A percentile compares a stretch with the other conserved stretches of the same genome.
phyloP scores from a whole-genome alignment of 2,888 invertebrate genomes.

The Phalera bucephala region DNA sequence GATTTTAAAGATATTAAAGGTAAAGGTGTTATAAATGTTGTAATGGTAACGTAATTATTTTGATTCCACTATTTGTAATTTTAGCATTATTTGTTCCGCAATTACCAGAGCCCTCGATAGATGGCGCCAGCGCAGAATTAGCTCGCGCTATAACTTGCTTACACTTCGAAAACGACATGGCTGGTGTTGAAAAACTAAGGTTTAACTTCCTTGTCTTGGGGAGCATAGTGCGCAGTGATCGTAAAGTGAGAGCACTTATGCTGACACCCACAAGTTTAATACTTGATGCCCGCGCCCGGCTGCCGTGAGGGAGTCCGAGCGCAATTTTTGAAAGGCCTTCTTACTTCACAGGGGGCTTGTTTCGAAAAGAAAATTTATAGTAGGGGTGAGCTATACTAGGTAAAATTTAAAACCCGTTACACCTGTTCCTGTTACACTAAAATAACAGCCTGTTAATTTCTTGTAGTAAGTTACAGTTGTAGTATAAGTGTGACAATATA shows the following conservation, averaged over 20 bases:
- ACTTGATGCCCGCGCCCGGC: conserved; percentile 83
- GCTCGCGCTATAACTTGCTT: conserved; percentile 46
- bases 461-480: no score
- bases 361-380: neutral
- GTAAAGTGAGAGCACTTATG: conserved; percentile 93
- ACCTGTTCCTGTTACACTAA: no score
- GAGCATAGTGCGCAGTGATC: conserved; percentile 94
- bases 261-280: conserved; percentile 86
- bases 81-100: no score
- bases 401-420: no score
- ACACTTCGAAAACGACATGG: conserved; percentile 6
- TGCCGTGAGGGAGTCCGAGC: conserved; percentile 79
- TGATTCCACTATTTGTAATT: neutral
- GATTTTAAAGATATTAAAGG: no score
- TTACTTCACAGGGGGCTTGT: conserved; percentile 85
- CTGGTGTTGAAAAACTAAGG: fast-evolving
- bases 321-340: conserved; percentile 91
- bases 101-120: conserved; percentile 33
- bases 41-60: no score
- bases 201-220: conserved; percentile 90
- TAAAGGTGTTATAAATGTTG: no score
- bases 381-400: no score
- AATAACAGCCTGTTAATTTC: no score
- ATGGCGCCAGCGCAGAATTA: conserved; percentile 53
- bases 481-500: neutral